Conservation (phyloP, 1,140 invertebrate genomes). For the Caenorhabditis briggsae region DNA sequence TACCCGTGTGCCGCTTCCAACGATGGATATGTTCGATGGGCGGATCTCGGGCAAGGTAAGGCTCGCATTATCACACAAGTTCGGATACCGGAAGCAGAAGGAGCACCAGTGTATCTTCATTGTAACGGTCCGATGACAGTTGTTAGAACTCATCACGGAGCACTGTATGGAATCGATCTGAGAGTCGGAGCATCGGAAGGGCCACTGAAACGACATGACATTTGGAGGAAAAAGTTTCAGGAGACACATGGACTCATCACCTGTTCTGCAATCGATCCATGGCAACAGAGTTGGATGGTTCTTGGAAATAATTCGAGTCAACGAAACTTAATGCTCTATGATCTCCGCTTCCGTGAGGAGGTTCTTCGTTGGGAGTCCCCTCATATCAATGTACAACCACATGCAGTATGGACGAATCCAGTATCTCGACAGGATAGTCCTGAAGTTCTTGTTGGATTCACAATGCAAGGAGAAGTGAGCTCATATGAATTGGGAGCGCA, state of each 20-base stretch:
- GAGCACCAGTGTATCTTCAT: constrained; percentile 38
- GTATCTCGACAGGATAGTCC: constrained; percentile 21
- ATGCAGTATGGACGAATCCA: constrained; percentile 21
- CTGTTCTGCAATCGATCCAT: constrained; percentile 54
- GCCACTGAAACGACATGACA: constrained; percentile 43
- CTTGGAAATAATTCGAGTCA: constrained; percentile 18
- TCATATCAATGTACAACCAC: constrained; percentile 15
- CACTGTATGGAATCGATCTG: constrained; percentile 58
- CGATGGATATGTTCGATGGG: constrained; percentile 39
- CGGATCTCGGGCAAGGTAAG: constrained; percentile 12
- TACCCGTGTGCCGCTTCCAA: background rate
- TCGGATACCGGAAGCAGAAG: constrained; percentile 41
- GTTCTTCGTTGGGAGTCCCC: constrained; percentile 39
- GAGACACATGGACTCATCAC: constrained; percentile 52
- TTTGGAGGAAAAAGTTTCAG: constrained; percentile 50
- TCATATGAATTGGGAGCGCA: constrained; percentile 22
- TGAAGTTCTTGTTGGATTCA: constrained; percentile 25
- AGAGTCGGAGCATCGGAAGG: constrained; percentile 39
- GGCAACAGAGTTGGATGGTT: constrained; percentile 59
- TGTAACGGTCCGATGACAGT: constrained; percentile 30
- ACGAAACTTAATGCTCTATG: constrained; percentile 23
- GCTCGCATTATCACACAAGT: constrained; percentile 40
- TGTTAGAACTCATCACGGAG: constrained; percentile 58
- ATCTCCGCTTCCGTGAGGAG: constrained; percentile 29
- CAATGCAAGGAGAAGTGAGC: constrained; percentile 39